Evolutionary conservation across 2,113 vertebrate species (phyloP).

Genomic region (Tympanuchus pallidicinctus): DNA sequence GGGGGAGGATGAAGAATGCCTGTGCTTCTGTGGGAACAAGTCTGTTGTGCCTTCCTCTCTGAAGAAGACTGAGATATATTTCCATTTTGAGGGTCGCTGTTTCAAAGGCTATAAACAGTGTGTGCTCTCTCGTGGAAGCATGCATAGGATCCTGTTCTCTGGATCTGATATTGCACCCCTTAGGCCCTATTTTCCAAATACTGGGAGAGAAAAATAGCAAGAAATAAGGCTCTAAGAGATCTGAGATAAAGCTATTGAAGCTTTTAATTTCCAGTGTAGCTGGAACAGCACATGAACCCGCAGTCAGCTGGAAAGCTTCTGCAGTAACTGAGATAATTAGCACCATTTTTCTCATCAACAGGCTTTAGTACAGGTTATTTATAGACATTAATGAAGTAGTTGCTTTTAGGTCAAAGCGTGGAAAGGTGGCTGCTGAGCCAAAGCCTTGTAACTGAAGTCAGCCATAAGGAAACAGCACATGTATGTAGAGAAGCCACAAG

Average conservation of each 20-base stretch:
- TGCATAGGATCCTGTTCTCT: not conserved
- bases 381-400: not conserved
- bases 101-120: not conserved
- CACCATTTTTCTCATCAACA: not conserved
- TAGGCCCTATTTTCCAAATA: not conserved
- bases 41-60: not conserved
- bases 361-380: slow-evolving; percentile 5
- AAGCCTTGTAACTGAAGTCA: not conserved
- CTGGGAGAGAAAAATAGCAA: not conserved
- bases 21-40: not conserved
- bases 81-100: not conserved
- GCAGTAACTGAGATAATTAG: not conserved
- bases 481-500: not conserved
- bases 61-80: not conserved
- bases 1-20: not conserved
- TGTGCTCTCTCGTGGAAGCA: not conserved
- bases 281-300: not conserved
- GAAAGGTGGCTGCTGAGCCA: not conserved
- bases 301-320: not conserved
- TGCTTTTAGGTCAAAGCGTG: slow-evolving; percentile 19
- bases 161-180: not conserved
- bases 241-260: not conserved
- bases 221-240: not conserved
- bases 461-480: not conserved
- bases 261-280: not conserved